A percentile compares a stretch with the other conserved stretches of the same genome.
phyloP scores from a whole-genome alignment of 2,888 invertebrate species.

The Imbricaverruca yamaguchii region DNA sequence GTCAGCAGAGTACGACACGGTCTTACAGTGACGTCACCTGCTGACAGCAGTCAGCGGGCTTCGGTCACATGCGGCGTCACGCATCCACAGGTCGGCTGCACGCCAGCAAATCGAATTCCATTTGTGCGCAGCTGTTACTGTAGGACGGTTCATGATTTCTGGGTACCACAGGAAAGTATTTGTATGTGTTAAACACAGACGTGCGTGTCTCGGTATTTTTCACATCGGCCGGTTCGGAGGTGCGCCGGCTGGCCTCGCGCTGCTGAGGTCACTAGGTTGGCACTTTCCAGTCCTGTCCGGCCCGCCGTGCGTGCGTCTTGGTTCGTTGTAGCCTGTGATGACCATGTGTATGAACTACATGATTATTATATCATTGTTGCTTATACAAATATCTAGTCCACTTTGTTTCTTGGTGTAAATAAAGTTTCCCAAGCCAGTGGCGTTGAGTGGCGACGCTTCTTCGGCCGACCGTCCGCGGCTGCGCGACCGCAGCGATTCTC shows the following conservation, averaged over 20 bases:
- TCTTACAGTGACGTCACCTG: too few species aligned
- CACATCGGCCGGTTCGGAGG: not conserved
- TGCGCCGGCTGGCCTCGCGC: not conserved
- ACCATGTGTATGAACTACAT: slow-evolving; percentile 6
- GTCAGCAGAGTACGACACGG: too few species aligned
- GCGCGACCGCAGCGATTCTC: too few species aligned
- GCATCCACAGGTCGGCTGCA: not conserved
- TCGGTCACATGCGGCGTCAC: not conserved
- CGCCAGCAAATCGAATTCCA: not conserved
- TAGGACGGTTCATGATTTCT: not conserved
- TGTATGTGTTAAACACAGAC: slow-evolving; percentile 14
- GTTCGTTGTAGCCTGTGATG: slow-evolving; percentile 15
- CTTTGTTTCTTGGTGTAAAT: slow-evolving; percentile 20
- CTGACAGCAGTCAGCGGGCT: not conserved
- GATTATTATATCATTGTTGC: slow-evolving; percentile 18
- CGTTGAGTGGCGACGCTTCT: not conserved
- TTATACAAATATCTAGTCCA: slow-evolving; percentile 19
- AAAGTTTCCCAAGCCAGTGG: slow-evolving; percentile 3
- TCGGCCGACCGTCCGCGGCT: too few species aligned
- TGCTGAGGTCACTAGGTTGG: not conserved
- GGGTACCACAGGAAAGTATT: slow-evolving; percentile 1
- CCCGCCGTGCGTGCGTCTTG: not conserved
- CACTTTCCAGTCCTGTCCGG: not conserved
- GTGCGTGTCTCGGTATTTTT: slow-evolving; percentile 10
- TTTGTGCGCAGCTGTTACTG: not conserved